Base-by-base conservation (phyloP, 2,888 invertebrate genomes). In the Drosophila suboccidentalis region DNA sequence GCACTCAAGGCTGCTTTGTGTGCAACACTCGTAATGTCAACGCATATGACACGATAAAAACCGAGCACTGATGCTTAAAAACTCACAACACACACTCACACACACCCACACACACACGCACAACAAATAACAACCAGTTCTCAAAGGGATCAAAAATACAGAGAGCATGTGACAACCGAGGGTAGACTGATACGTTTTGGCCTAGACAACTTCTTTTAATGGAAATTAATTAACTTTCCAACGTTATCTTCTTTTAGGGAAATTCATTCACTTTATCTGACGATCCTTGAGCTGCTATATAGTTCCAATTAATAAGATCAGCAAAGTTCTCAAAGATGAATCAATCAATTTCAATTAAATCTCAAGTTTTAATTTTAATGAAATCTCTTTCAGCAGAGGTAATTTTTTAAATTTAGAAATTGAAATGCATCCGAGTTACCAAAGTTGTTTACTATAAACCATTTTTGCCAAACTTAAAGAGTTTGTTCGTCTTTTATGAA, bases 31-130 rank as follows among this genome's bases (percentile, higher is more conserved):
- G 73, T 61, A 58, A 73, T 70, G 74, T 65, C 58, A 66, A 32
- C 65, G 39, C 60, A 43, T 57, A 46, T 46, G 67, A 59, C 53
- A 68, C 59, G 59, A 71, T 59, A 71, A 75, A 59, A 71, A 71
- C 53, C 70, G 38, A 66, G 65, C 61, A 54, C 53, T 49, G 43
- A 34, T 74, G 80, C 79, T 81, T 83, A 71, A 72, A 71, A 69
- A 68, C 82, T 75, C 65, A 70, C 74, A 57, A 26, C 51, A 29
- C 34, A 43, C 19, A 19, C 9, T 38, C 19, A 41, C 41, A 63
- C n/a, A n/a, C n/a, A n/a, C n/a, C n/a, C n/a, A n/a, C n/a, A n/a
- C n/a, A n/a, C 19, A 49, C n/a, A 15, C 39, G 9, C 39, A 15
- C 17, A 41, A 44, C 1, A 60, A 32, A 53, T 17, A 41, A 41